Evolutionary conservation across 2,888 invertebrate species (phyloP).

Genomic region (Dryadula phaetusa): DNA sequence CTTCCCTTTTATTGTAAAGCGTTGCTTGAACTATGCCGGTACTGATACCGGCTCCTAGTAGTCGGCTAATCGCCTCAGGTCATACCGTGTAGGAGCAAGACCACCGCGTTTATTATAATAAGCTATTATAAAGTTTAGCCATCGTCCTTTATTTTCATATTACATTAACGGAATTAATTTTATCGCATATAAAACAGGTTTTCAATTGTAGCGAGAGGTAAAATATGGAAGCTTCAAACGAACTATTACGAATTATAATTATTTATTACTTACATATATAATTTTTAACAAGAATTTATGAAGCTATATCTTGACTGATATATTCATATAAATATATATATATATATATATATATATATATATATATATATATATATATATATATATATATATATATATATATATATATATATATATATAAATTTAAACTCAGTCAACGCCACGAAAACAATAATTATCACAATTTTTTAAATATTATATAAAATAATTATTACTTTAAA

Average conservation of each 20-base stretch:
- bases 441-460: too few relatives aligned
- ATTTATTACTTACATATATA: too few relatives aligned
- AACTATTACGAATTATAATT: neutral
- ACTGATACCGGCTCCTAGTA: conserved; percentile 37
- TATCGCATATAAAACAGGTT: conserved; percentile 48
- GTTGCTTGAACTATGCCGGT: conserved; percentile 21
- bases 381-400: too few relatives aligned
- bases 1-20: conserved; percentile 26
- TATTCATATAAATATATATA: too few relatives aligned
- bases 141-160: conserved; percentile 64
- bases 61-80: conserved; percentile 78
- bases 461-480: too few relatives aligned
- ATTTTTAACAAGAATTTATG: too few relatives aligned
- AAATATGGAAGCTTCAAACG: neutral
- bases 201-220: conserved; percentile 34
- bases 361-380: too few relatives aligned
- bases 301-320: too few relatives aligned
- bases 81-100: conserved; percentile 75
- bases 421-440: too few relatives aligned
- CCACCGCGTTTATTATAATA: conserved; percentile 82
- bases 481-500: neutral
- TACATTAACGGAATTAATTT: conserved; percentile 62
- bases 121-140: conserved; percentile 74
- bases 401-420: too few relatives aligned
- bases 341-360: too few relatives aligned